Evolutionary conservation across 1,140 invertebrate genomes (phyloP).

Genomic region (Parasteatoda tepidariorum): DNA sequence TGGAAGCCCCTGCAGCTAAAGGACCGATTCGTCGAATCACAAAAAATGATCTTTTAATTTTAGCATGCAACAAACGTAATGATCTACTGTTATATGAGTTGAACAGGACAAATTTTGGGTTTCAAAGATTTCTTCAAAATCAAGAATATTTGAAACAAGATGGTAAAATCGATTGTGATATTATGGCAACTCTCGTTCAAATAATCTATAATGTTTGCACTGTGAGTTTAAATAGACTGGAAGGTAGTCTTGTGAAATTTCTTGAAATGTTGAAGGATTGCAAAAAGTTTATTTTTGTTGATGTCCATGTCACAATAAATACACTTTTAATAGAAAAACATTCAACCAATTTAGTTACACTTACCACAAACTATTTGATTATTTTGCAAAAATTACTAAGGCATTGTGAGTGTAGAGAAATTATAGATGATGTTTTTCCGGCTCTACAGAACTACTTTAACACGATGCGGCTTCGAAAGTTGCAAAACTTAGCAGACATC

Average conservation of each 20-base stretch:
- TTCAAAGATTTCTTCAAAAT: slow-evolving; percentile 2
- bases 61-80: background rate
- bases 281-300: slow-evolving; percentile 1
- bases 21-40: background rate
- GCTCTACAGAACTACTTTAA: slow-evolving; percentile 14
- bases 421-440: background rate
- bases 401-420: background rate
- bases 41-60: background rate
- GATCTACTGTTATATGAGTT: background rate
- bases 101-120: background rate
- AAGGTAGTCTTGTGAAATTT: background rate
- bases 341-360: background rate
- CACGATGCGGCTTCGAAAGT: background rate
- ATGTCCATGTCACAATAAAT: background rate
- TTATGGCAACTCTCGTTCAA: background rate
- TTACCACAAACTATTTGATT: background rate
- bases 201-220: background rate
- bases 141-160: background rate
- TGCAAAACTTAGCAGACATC: background rate
- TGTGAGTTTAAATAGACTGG: background rate
- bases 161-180: background rate
- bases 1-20: too few species aligned
- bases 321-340: background rate
- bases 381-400: slow-evolving; percentile 30
- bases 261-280: slow-evolving; percentile 6